phyloP scores from a whole-genome alignment of 2,888 invertebrate species.

The Microctonus aethiopoides region DNA sequence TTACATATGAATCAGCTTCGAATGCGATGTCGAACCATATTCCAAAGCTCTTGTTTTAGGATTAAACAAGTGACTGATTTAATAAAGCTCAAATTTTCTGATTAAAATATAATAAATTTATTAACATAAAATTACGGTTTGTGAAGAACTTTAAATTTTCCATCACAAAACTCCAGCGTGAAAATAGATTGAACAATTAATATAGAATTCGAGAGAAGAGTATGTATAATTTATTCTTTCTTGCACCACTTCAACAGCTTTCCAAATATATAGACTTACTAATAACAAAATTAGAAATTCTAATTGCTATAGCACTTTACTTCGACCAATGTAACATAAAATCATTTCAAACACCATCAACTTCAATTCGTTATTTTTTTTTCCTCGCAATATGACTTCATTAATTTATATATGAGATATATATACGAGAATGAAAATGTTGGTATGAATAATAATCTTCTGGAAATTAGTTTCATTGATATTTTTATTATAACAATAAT shows the following conservation, averaged over 20 bases:
- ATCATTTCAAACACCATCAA: neutral
- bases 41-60: too few relatives aligned
- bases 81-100: too few relatives aligned
- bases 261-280: conserved; percentile 24
- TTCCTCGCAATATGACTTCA: too few relatives aligned
- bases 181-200: neutral
- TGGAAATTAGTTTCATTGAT: too few relatives aligned
- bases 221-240: neutral
- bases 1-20: too few relatives aligned
- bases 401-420: too few relatives aligned
- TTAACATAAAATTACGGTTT: neutral
- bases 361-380: neutral
- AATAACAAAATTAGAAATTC: conserved; percentile 29
- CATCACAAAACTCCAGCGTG: neutral
- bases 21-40: too few relatives aligned
- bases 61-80: too few relatives aligned
- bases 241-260: neutral
- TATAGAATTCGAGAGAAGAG: neutral
- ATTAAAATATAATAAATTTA: neutral
- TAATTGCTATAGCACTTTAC: conserved; percentile 2
- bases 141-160: neutral
- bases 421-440: too few relatives aligned
- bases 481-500: neutral
- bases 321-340: neutral
- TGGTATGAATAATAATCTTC: too few relatives aligned